Conservation (phyloP, 1,140 invertebrate genomes). For the Nasonia giraulti region DNA sequence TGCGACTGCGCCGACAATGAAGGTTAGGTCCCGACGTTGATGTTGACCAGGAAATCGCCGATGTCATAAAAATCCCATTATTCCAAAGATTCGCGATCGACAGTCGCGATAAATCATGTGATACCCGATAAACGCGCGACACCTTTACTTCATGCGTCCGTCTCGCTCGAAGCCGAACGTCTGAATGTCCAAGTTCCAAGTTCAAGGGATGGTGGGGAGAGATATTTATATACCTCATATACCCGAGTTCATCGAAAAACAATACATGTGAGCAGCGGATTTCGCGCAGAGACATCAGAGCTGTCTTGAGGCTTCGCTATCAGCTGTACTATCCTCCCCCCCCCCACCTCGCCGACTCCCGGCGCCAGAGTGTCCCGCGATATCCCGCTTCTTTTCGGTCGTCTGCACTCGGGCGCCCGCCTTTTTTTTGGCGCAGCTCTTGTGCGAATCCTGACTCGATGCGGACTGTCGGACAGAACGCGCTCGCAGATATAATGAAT, state of each 20-base stretch:
- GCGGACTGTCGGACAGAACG: no score
- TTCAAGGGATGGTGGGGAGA: neutral
- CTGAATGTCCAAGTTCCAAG: neutral
- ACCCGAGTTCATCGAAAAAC: constrained; percentile 22
- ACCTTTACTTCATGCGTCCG: neutral
- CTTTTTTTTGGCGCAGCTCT: neutral
- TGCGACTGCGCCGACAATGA: neutral
- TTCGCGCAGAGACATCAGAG: neutral
- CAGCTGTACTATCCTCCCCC: neutral
- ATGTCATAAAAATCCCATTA: constrained; percentile 39
- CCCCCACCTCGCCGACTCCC: neutral
- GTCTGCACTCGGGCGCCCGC: neutral
- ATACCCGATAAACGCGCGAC: neutral
- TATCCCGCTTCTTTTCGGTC: neutral
- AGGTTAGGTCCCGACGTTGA: constrained; percentile 29
- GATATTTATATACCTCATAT: neutral
- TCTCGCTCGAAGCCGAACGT: neutral
- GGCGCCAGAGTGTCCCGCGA: no score
- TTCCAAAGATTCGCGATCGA: neutral
- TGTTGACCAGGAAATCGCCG: neutral
- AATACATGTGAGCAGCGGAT: neutral
- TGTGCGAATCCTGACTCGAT: no score
- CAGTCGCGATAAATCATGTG: neutral
- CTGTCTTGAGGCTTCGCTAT: neutral
- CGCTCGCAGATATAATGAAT: no score